Percentiles rank a stretch among this genome's conserved stretches.
Evolutionary conservation across 2,113 vertebrate species (phyloP).

Genomic region (Fulica atra): DNA sequence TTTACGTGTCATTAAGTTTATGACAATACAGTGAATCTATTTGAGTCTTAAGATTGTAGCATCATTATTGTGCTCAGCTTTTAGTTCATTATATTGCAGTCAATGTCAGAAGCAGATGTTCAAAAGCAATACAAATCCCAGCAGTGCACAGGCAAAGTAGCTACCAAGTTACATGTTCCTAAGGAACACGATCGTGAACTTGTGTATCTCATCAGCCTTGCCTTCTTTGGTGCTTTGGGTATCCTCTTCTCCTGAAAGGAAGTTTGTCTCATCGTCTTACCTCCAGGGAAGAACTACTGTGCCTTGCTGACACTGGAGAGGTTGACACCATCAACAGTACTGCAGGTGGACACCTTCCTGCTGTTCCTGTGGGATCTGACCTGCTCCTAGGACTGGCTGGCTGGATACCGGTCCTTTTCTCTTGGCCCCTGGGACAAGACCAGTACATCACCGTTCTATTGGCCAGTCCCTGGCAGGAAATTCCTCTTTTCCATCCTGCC

Average conservation of each 20-base stretch:
- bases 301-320: neutral
- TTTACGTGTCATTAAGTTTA: neutral
- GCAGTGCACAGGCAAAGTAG: neutral
- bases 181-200: neutral
- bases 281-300: neutral
- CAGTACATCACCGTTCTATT: neutral
- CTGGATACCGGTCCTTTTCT: neutral
- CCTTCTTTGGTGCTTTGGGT: neutral
- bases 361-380: neutral
- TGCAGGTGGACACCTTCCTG: neutral
- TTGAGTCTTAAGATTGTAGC: neutral
- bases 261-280: neutral
- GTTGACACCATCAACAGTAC: neutral
- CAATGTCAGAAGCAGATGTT: neutral
- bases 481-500: neutral
- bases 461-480: neutral
- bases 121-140: neutral
- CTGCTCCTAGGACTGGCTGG: neutral
- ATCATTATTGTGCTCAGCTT: neutral
- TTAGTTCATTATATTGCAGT: neutral
- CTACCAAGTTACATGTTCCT: neutral
- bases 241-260: neutral
- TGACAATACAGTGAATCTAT: neutral
- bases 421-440: neutral
- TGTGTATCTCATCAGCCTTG: neutral